Evolutionary conservation across 2,113 vertebrate genomes (phyloP), one percentile per base, ranked within the genome.

Genomic region (Pelvicachromis taeniatus): DNA sequence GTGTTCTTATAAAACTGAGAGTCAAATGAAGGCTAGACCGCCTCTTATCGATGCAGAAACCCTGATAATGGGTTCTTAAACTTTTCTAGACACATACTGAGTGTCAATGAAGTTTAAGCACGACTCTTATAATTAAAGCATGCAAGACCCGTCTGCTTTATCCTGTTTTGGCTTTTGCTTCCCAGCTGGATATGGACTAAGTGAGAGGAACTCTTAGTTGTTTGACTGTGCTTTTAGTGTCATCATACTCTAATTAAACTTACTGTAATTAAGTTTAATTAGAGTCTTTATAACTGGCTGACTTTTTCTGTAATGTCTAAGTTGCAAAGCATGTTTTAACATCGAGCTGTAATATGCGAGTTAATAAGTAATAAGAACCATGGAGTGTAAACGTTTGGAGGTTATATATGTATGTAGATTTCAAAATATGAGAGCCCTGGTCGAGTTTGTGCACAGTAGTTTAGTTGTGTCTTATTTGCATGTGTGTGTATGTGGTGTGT

Each of bases 401-500:
- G 35, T 75, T 77, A 17, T 77, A 23, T 55, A 48, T 70, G 52
- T 17, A 56, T 75, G 84, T 31, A 48, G 53, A 83, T 80, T 38
- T 29, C 23, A 50, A 65, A 84, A 48, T 58, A 29, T 54, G 59
- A 63, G 42, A 4, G 26, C 45, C 7, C 70, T 31, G 23, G 42
- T 75, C 0, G 70, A 50, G 81, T 68, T 50, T 80, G 83, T 63
- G 78, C 81, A 6, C 45, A 10, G 61, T 10, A 21, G 16, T 59
- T n/a, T n/a, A 53, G 21, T 33, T 33, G 63, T 77, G 70, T 84
- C 38, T 79, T 80, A 17, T 81, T 68, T 85, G 81, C 31, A 26
- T 45, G 50, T 81, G 77, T 85, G 86, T 87, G 84, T 59, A 33
- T 79, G 58, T 26, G 48, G 78, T 84, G 81, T 86, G 88, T 90